phyloP scores from a whole-genome alignment of 2,888 invertebrate species.

The Troides aeacus region DNA sequence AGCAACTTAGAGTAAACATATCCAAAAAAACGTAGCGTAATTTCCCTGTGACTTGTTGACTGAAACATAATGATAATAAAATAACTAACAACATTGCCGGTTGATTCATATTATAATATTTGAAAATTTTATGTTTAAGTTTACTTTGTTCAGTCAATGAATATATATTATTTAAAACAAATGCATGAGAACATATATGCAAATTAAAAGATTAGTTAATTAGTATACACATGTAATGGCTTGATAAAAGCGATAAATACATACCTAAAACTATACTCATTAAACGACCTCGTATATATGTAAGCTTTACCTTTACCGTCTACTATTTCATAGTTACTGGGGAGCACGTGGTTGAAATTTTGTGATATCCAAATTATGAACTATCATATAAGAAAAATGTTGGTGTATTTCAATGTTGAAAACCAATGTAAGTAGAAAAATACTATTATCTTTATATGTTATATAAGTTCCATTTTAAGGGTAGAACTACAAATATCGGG shows the following conservation, averaged over 20 bases:
- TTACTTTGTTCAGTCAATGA: background rate
- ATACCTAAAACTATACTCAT: constrained; percentile 4
- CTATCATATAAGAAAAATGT: constrained; percentile 1
- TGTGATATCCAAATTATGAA: background rate
- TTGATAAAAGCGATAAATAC: constrained; percentile 16
- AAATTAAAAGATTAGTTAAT: constrained; percentile 9
- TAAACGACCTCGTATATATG: constrained; percentile 4
- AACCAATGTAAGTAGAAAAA: constrained; percentile 12
- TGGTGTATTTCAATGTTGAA: background rate
- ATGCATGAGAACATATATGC: constrained; percentile 3
- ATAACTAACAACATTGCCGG: too few relatives aligned
- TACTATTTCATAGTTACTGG: constrained; percentile 4
- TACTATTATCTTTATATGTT: too few relatives aligned
- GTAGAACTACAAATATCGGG: too few relatives aligned
- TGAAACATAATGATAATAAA: too few relatives aligned
- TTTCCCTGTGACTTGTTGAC: too few relatives aligned
- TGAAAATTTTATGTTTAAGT: too few relatives aligned
- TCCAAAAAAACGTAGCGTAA: too few relatives aligned
- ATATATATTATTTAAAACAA: background rate
- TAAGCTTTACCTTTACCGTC: constrained; percentile 1
- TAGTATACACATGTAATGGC: background rate
- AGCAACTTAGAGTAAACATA: too few relatives aligned
- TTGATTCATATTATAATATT: too few relatives aligned
- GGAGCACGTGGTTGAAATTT: background rate
- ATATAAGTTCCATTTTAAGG: too few relatives aligned